These are phyloP conservation scores for Spinus olivaceus DNA, from an alignment of 2,797 vertebrate species.

Conservation along the genomic window DNA sequence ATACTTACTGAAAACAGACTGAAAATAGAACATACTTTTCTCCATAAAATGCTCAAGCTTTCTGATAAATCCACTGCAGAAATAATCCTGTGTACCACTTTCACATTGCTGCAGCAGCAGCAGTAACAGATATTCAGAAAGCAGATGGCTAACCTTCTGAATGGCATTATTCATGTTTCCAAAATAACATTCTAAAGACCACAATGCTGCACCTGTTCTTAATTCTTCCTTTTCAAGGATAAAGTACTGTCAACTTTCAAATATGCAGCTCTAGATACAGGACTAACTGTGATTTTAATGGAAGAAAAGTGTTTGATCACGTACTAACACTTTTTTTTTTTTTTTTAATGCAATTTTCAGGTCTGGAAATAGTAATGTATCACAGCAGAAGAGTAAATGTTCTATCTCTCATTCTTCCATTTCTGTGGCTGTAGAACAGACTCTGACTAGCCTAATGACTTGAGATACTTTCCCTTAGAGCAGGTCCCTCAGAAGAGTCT, in stretches of 20 bases:
- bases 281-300: neutral
- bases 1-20: neutral
- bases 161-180: slow-evolving; percentile 62
- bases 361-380: neutral
- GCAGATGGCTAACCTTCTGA: slow-evolving; percentile 65
- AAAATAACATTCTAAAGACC: slow-evolving; percentile 45
- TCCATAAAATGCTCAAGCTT: neutral
- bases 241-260: neutral
- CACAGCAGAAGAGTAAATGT: neutral
- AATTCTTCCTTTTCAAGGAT: neutral
- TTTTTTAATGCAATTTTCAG: neutral
- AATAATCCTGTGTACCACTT: neutral
- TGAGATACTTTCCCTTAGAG: neutral
- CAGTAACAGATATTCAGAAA: slow-evolving; percentile 36
- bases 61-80: neutral
- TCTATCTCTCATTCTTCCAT: neutral
- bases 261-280: neutral
- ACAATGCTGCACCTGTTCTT: slow-evolving; percentile 43
- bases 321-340: neutral
- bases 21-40: slow-evolving; percentile 6
- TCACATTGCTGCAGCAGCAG: neutral
- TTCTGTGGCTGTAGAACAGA: neutral
- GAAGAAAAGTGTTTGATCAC: neutral
- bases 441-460: neutral
- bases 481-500: neutral